Conservation (phyloP, 2,113 vertebrate species). For the zebrafish (Danio rerio) region GRCz12tu NC_133178.1:34971501-34972000, state of each 20-base stretch:
- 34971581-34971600: neutral
- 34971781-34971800: neutral
- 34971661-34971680: neutral
- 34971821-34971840: neutral
- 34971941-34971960: no score
- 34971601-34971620: neutral
- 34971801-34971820: neutral
- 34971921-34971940: no score
- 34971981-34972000: no score
- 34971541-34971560: neutral
- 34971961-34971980: no score
- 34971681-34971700: slow-evolving; percentile 6
- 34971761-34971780: no score
- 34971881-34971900: no score
- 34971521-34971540: neutral
- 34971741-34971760: neutral
- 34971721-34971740: neutral
- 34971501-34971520: neutral
- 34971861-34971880: no score
- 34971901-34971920: no score
- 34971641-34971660: slow-evolving; percentile 5
- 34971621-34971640: neutral
- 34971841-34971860: no score
- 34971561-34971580: neutral
- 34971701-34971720: neutral